These are phyloP conservation scores for Mus minutoides DNA, from an alignment of 2,797 vertebrate genomes.

Conservation along the genomic window DNA sequence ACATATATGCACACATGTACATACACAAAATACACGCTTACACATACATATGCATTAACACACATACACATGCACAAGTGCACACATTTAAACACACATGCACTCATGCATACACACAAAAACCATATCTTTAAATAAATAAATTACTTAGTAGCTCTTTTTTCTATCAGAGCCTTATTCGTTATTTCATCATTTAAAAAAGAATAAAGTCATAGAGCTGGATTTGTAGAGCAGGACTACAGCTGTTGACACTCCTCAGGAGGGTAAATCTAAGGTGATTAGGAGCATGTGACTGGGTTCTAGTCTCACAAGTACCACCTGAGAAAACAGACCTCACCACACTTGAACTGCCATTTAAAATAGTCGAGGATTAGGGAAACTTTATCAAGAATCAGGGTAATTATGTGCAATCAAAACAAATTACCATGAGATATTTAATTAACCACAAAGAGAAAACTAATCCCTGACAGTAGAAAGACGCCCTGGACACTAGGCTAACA, in stretches of 20 bases:
- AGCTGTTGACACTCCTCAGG: neutral
- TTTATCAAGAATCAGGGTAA: neutral
- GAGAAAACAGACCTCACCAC: neutral
- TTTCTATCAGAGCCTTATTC: neutral
- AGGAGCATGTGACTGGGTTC: neutral
- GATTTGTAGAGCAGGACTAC: slow-evolving; percentile 28
- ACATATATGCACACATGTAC: neutral
- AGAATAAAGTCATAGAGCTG: slow-evolving; percentile 26
- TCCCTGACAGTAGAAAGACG: neutral
- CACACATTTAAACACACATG: neutral
- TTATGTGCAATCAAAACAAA: slow-evolving; percentile 46
- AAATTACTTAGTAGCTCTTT: slow-evolving; percentile 9
- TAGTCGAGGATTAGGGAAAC: neutral
- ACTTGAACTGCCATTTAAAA: neutral
- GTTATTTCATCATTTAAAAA: slow-evolving; percentile 42
- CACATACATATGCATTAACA: neutral
- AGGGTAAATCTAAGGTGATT: neutral
- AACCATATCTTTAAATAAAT: neutral
- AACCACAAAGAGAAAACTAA: slow-evolving; percentile 41
- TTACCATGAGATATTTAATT: slow-evolving; percentile 26
- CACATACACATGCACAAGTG: neutral
- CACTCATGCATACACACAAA: neutral
- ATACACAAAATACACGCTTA: neutral
- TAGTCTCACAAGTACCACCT: neutral
- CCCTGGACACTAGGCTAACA: neutral